Evolutionary conservation across 2,888 invertebrate genomes (phyloP), one percentile per base, ranked within the genome.

Genomic region (Noctua pronuba): DNA sequence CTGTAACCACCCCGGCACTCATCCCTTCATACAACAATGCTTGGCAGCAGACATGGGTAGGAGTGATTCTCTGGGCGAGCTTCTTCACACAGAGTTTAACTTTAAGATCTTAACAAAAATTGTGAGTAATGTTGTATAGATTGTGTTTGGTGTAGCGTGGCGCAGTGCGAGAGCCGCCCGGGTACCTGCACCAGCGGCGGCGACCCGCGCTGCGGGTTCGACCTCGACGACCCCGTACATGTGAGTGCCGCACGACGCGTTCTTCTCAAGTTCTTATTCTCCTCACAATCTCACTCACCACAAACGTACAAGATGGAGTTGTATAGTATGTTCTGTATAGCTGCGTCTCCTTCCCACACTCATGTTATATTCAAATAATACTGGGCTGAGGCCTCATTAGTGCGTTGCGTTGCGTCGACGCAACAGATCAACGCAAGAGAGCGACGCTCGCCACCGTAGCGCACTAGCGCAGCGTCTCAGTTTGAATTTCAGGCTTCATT

Each of bases 191-290:
- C 70, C 66, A 81, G 85, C 80, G 73, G 41, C 67, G 86, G 88
- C 72, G 91, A 88, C 83, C 86, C 89, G 58, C 85, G 88, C 52
- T 90, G 88, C 73, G 86, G 85, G 11, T 93, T 93, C 87, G 92
- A 94, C 75, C 88, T 94, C 2, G 92, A 94, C n/a, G 92, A 95
- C 77, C 94, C 94, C 0, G 83, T 94, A 55, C 93, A 91, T 73
- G 95, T 95, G 46, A 92, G 94, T 83, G 60, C 44, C 31, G 28
- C 13, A 6, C 31, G 21, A 28, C 3, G 21, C 11, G 24, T 18
- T 11, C 46, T 24, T 24, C 24, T 52, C 24, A 24, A 52, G 49
- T 24, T 52, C 52, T 52, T 44, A 16, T 49, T 24, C 58, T 28
- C 16, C 16, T 28, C 18, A 31, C 8, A 8, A 16, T 24, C 38